Base-by-base conservation (phyloP, 2,888 invertebrate genomes). In the Tubiluchus corallicola region DNA sequence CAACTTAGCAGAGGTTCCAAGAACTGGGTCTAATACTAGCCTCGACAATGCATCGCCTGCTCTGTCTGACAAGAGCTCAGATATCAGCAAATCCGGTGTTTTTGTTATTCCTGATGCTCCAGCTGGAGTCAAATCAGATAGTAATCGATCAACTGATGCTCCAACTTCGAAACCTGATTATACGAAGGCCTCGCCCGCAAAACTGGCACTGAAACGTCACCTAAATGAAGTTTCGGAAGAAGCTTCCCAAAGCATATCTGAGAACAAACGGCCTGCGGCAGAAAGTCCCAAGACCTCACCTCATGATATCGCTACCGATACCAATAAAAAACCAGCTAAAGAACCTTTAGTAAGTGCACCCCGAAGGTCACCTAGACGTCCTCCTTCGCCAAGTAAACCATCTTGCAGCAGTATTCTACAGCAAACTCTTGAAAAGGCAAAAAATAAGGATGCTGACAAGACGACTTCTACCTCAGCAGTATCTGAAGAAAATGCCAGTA, bases 181-280 rank as follows among this genome's bases (percentile, higher is more conserved):
- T n/a, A 29, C 29, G 29, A 29, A 29, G 29, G 9, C 29, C n/a
- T 29, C 29, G 29, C 29, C 29, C 29, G 29, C 29, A n/a, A 29
- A 29, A n/a, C 29, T 29, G 29, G 29, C 29, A n/a, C 29, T 29
- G 29, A 29, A 29, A n/a, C 29, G 29, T 9, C 29, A 29, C n/a
- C 29, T 29, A 9, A n/a, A n/a, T n/a, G n/a, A n/a, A n/a, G n/a
- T n/a, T n/a, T 9, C 9, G 9, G 29, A 29, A n/a, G 29, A 29
- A n/a, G 29, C 29, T 9, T 29, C 29, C 9, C n/a, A 9, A 29
- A n/a, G 29, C 9, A 29, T 9, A 29, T n/a, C 9, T n/a, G 29
- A 29, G 29, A n/a, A n/a, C 29, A n/a, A 9, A 9, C 29, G 29
- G 29, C 9, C 9, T n/a, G 29, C n/a, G 9, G 29, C 29, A 9